Evolutionary conservation across 2,888 invertebrate species (phyloP).

Genomic region (Blastobasis adustella): DNA sequence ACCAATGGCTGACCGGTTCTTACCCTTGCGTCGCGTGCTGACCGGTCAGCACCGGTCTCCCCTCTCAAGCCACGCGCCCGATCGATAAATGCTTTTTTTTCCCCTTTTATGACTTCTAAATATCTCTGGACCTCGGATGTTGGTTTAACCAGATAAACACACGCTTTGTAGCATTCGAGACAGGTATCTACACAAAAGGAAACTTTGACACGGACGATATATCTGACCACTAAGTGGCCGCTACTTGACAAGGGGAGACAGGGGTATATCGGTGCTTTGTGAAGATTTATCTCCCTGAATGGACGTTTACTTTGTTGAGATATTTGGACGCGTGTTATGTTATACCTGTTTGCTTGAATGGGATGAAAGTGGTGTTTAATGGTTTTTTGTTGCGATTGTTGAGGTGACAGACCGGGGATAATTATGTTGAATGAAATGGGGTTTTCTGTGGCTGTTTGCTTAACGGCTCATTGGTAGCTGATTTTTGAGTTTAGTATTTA

Average conservation of each 20-base stretch:
- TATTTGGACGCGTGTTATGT: conserved; percentile 53
- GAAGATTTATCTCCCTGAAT: conserved; percentile 62
- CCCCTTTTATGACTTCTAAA: conserved; percentile 47
- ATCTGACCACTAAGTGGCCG: conserved; percentile 63
- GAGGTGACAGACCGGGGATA: too few species aligned
- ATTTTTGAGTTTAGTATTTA: too few species aligned
- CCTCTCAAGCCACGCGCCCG: conserved; percentile 23
- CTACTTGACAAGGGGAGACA: conserved; percentile 40
- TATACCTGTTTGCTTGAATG: conserved; percentile 36
- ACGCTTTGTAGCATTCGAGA: conserved; percentile 45
- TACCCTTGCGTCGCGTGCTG: conserved; percentile 37
- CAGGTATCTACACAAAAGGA: conserved; percentile 55
- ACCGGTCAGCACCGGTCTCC: conserved; percentile 17
- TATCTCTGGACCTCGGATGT: conserved; percentile 65
- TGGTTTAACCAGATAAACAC: conserved; percentile 47
- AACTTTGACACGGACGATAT: conserved; percentile 55
- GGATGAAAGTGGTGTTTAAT: conserved; percentile 23
- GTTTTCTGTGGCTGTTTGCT: too few species aligned
- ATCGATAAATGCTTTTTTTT: conserved; percentile 23
- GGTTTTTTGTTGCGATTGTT: too few species aligned
- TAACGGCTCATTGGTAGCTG: too few species aligned
- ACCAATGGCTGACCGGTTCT: conserved; percentile 66
- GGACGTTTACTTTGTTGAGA: conserved; percentile 37
- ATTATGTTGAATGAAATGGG: too few species aligned
- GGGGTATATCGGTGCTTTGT: conserved; percentile 30